Evolutionary conservation across 2,888 invertebrate species (phyloP).

Genomic region (Protophormia terraenovae): DNA sequence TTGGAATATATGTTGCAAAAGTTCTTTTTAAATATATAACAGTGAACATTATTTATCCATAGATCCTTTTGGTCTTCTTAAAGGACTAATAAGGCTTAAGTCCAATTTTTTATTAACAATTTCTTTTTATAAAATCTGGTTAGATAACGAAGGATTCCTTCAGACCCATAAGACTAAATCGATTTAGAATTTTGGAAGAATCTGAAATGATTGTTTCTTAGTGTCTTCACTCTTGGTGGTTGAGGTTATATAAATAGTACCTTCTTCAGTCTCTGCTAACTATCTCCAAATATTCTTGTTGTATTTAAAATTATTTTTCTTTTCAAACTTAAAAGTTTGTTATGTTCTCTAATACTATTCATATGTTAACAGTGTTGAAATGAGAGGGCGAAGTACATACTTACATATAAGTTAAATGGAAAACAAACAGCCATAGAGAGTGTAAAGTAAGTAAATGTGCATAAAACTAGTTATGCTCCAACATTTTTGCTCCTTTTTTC

Average conservation of each 20-base stretch:
- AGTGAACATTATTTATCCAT: too few relatives aligned
- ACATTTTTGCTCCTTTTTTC: constrained; percentile 30
- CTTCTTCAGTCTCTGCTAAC: not conserved
- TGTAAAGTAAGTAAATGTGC: not conserved
- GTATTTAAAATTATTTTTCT: not conserved
- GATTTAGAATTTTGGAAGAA: too few relatives aligned
- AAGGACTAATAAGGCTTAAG: too few relatives aligned
- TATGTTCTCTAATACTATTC: not conserved
- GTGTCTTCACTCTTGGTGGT: too few relatives aligned
- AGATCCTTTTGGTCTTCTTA: too few relatives aligned
- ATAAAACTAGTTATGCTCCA: constrained; percentile 15
- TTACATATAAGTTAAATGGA: not conserved
- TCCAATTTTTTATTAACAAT: too few relatives aligned
- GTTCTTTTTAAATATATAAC: too few relatives aligned
- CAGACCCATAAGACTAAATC: too few relatives aligned
- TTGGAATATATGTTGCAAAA: too few relatives aligned
- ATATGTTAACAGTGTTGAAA: not conserved
- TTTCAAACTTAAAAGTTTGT: constrained; percentile 11
- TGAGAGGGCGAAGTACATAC: not conserved
- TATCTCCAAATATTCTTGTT: not conserved
- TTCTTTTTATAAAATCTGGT: too few relatives aligned
- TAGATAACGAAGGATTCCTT: too few relatives aligned
- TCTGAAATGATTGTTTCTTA: too few relatives aligned
- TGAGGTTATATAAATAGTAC: not conserved
- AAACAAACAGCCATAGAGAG: not conserved